Conservation (phyloP, 2,888 invertebrate genomes). For the Protonemura montana region DNA sequence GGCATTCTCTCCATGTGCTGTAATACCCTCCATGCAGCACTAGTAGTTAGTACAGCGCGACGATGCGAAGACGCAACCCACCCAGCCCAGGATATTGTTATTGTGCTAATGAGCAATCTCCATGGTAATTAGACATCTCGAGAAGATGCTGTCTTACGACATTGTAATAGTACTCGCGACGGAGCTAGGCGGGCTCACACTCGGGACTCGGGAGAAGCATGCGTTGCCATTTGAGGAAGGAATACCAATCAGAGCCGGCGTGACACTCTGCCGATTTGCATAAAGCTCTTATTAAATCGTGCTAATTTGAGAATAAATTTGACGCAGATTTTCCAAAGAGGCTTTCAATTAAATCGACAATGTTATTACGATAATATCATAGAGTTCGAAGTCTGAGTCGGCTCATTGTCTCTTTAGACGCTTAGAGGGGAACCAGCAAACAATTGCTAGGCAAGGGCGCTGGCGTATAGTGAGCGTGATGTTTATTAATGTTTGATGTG, state of each 20-base stretch:
- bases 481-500: slow-evolving; percentile 23
- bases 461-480: neutral
- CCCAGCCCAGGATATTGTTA: slow-evolving; percentile 41
- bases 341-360: slow-evolving; percentile 18
- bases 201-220: neutral
- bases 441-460: neutral
- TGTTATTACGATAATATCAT: neutral
- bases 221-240: slow-evolving; percentile 18
- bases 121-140: slow-evolving; percentile 48
- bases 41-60: neutral
- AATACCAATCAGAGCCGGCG: slow-evolving; percentile 21
- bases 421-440: neutral
- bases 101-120: slow-evolving; percentile 49
- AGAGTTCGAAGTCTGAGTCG: neutral
- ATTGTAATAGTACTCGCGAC: neutral
- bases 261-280: neutral
- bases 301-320: slow-evolving; percentile 1
- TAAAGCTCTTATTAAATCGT: slow-evolving; percentile 21
- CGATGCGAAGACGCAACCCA: neutral
- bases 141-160: slow-evolving; percentile 1
- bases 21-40: neutral
- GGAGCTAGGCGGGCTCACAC: neutral
- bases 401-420: neutral
- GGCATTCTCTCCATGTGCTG: neutral
- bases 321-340: slow-evolving; percentile 14